Conservation (phyloP, 2,888 invertebrate species). For the Leuctra nigra region DNA sequence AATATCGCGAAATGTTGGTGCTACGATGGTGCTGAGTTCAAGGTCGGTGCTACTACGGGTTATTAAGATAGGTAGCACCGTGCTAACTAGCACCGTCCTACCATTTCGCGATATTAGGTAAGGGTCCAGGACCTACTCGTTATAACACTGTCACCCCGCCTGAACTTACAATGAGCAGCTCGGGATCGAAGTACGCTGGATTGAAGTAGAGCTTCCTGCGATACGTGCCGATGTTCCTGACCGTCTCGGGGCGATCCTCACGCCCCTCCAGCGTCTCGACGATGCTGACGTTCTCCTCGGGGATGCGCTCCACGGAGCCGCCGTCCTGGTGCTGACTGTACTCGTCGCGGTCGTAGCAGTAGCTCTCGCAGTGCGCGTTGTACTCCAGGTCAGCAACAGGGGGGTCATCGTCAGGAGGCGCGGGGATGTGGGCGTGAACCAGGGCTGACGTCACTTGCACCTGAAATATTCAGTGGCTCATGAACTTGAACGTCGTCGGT, state of each 20-base stretch:
- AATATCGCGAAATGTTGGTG: no score
- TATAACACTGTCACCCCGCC: no score
- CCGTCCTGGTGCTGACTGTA: slow-evolving; percentile 45
- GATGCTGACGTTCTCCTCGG: slow-evolving; percentile 79
- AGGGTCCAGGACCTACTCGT: no score
- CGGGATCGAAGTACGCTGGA: slow-evolving; percentile 86
- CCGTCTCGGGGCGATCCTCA: slow-evolving; percentile 57
- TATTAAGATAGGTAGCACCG: no score
- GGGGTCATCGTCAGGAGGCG: slow-evolving; percentile 6
- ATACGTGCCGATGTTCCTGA: slow-evolving; percentile 55
- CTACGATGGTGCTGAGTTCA: no score
- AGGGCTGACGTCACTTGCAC: slow-evolving; percentile 61
- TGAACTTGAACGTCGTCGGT: no score
- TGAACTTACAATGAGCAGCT: slow-evolving; percentile 70
- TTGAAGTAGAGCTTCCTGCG: slow-evolving; percentile 80
- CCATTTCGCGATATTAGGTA: no score
- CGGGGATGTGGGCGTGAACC: slow-evolving; percentile 52
- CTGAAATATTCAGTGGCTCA: no score
- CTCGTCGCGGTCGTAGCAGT: background rate
- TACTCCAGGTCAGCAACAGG: background rate
- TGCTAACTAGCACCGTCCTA: no score
- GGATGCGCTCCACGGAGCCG: slow-evolving; percentile 61
- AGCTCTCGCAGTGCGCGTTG: no score
- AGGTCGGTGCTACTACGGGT: no score
- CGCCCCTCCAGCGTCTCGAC: slow-evolving; percentile 67